Conservation (phyloP, 2,888 invertebrate species). For the Folsomia manolachei region DNA sequence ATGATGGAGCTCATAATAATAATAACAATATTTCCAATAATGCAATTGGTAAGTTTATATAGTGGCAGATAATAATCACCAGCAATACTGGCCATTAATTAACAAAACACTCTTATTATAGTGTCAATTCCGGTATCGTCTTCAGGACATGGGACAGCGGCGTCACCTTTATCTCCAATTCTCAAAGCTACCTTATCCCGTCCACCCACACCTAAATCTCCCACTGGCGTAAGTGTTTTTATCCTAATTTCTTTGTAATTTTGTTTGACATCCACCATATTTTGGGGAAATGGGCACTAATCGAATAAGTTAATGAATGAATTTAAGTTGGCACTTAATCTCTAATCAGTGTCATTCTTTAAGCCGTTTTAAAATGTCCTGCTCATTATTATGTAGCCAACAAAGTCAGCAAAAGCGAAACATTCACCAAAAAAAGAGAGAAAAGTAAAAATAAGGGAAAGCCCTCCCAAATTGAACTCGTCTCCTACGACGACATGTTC, state of each 20-base stretch:
- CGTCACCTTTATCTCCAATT: constrained; percentile 66
- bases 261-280: neutral
- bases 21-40: constrained; percentile 42
- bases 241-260: neutral
- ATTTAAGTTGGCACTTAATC: neutral
- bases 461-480: no score
- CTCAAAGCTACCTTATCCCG: constrained; percentile 79
- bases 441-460: neutral
- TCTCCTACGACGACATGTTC: neutral
- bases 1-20: neutral
- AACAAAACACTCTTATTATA: no score
- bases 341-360: no score
- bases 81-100: neutral
- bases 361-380: neutral
- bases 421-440: neutral
- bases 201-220: constrained; percentile 56
- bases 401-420: neutral
- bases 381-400: no score
- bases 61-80: constrained; percentile 23
- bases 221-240: constrained; percentile 39
- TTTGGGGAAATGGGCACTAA: neutral
- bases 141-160: constrained; percentile 53
- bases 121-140: constrained; percentile 21
- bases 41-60: constrained; percentile 52
- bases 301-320: no score